Percentiles rank a stretch among this genome's conserved stretches.
phyloP scores from a whole-genome alignment of 2,797 vertebrate species.

The Steatocranus sp. region DNA sequence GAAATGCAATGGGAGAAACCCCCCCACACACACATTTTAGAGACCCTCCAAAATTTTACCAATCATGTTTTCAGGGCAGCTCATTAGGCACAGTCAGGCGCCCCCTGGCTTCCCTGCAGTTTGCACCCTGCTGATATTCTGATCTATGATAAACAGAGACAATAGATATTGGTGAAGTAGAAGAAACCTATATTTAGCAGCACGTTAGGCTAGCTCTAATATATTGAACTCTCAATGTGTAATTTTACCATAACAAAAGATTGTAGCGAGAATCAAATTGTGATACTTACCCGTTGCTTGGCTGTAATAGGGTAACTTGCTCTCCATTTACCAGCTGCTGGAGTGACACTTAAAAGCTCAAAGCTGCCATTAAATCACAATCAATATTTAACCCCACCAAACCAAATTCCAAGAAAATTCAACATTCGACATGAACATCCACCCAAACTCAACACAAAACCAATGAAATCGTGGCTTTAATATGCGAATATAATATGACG shows the following conservation, averaged over 20 bases:
- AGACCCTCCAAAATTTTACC: background rate
- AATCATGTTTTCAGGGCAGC: background rate
- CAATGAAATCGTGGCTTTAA: background rate
- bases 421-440: background rate
- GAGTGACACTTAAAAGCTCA: background rate
- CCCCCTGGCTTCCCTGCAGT: background rate
- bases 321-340: background rate
- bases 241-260: background rate
- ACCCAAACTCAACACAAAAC: background rate
- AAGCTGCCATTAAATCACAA: background rate
- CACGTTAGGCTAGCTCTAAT: background rate
- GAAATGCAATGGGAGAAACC: rapidly evolving
- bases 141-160: background rate
- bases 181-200: background rate
- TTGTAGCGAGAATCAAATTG: background rate
- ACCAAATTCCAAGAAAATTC: background rate
- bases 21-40: background rate
- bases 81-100: background rate
- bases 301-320: background rate
- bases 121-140: background rate
- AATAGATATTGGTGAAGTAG: background rate
- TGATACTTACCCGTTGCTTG: background rate
- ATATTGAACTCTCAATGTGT: background rate
- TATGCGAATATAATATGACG: background rate
- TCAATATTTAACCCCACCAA: background rate